These are phyloP conservation scores for Antigone vipio DNA, from an alignment of 2,113 vertebrate genomes.

Conservation along the genomic window DNA sequence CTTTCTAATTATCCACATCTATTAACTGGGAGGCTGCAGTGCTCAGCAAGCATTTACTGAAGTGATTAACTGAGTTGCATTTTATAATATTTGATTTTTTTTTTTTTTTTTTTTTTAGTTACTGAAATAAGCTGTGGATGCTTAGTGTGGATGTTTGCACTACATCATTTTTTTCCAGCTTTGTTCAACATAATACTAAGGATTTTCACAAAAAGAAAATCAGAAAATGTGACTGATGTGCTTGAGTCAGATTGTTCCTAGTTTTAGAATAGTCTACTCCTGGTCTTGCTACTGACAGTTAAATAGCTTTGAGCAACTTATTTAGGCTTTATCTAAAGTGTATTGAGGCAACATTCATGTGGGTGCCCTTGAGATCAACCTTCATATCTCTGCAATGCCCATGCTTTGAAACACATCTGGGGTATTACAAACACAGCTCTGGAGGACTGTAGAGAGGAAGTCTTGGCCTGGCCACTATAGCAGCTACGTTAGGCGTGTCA, in stretches of 20 bases:
- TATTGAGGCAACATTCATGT: not conserved
- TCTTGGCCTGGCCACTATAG: not conserved
- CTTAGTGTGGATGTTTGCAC: not conserved
- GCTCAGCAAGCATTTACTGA: not conserved
- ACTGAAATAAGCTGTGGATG: not conserved
- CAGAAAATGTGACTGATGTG: not conserved
- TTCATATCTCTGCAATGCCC: not conserved
- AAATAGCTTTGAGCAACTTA: not conserved
- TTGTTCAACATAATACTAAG: not conserved
- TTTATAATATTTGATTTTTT: not conserved
- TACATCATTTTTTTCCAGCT: not conserved
- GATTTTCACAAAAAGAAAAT: not conserved
- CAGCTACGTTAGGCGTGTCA: not conserved
- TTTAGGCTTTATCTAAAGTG: not conserved
- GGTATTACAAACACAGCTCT: not conserved
- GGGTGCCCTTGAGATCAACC: not conserved
- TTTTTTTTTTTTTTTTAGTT: not conserved
- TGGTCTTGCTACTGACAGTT: not conserved
- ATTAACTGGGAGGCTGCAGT: not conserved
- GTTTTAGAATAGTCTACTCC: not conserved
- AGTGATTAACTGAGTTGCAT: not conserved
- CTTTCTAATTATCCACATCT: not conserved
- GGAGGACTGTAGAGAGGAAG: not conserved
- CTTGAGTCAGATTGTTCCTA: not conserved
- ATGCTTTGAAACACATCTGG: not conserved